Evolutionary conservation across 2,888 invertebrate genomes (phyloP), one percentile per base, ranked within the genome.

Genomic region (Macrophya alboannulata): DNA sequence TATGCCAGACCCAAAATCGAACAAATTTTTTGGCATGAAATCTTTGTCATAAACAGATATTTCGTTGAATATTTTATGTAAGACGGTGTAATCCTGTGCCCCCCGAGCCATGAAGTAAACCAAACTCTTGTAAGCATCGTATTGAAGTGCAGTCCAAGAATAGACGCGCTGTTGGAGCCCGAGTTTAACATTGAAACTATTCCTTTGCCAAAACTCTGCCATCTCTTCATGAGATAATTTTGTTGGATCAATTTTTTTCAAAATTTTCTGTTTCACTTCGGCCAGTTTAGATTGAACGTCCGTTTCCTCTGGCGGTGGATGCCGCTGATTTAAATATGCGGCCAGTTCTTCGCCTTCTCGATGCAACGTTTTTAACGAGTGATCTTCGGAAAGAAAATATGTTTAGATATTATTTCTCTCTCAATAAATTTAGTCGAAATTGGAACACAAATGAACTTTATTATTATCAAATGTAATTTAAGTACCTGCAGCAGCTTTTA

Each of bases 1-100:
- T 5, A 98, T 94, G 0, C 99, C 99, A 6, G 98, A 98, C 0
- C 99, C 99, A 93, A 98, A 98, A 94, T 99, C 99, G 89, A 99
- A 97, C 88, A 98, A 95, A 86, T 96, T 96, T 86, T 95, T 94
- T 0, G 99, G 99, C 86, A 94, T 94, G 92, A 97, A 99, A 25
- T 95, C 92, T 0, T 95, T 94, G 91, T 97, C 95, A 84, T 96
- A 94, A 62, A 91, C 92, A 81, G 94, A 94, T 84, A 99, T 97
- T 94, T 98, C 98, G 71, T 95, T 94, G 65, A 99, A 95, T 81
- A 98, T 95, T 90, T 95, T 95, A 59, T 94, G 91, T 59, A 98
- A 91, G 4, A 96, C 95, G 0, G 97, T 96, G 94, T 97, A 98
- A 88, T 99, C 98, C 0, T 96, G 95, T 0, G 97, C 95, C 59